A percentile compares a stretch with the other conserved stretches of the same genome.
Conservation (phyloP, 2,888 invertebrate genomes). For the Sinotaia quadrata region DNA sequence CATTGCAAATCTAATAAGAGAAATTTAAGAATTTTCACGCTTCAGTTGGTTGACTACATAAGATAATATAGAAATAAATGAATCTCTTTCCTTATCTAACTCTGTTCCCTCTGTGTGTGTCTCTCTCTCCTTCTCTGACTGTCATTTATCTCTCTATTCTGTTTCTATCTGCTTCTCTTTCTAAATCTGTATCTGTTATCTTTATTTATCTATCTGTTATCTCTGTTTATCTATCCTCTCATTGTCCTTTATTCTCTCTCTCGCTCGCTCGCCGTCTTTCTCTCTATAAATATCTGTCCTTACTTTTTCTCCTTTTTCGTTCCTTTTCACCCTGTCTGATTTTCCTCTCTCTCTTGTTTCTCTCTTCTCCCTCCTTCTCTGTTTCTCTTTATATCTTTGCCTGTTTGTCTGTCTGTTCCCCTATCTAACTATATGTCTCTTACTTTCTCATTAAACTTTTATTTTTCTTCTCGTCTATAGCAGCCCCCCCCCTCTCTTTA, state of each 20-base stretch:
- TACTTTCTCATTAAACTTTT: background rate
- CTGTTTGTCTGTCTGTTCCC: background rate
- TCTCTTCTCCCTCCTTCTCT: background rate
- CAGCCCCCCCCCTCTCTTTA: background rate
- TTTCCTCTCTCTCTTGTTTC: background rate
- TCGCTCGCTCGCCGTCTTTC: conserved; percentile 3
- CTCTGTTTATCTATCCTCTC: background rate
- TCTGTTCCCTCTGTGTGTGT: background rate
- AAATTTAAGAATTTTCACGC: too few species aligned
- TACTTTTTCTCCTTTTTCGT: background rate
- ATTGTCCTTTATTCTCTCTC: background rate
- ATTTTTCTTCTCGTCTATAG: background rate
- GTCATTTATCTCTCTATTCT: background rate
- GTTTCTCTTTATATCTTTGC: background rate
- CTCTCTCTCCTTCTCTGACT: conserved; percentile 1
- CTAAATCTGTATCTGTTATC: background rate
- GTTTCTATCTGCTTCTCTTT: background rate
- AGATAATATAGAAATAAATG: too few species aligned
- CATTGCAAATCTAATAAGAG: too few species aligned
- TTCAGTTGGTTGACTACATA: too few species aligned
- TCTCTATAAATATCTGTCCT: conserved; percentile 5
- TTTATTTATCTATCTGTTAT: background rate
- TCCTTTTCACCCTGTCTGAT: background rate
- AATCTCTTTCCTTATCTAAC: too few species aligned
- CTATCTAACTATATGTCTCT: conserved; percentile 8